Evolutionary conservation across 1,140 invertebrate species (phyloP).

Genomic region (Neodiprion lecontei): DNA sequence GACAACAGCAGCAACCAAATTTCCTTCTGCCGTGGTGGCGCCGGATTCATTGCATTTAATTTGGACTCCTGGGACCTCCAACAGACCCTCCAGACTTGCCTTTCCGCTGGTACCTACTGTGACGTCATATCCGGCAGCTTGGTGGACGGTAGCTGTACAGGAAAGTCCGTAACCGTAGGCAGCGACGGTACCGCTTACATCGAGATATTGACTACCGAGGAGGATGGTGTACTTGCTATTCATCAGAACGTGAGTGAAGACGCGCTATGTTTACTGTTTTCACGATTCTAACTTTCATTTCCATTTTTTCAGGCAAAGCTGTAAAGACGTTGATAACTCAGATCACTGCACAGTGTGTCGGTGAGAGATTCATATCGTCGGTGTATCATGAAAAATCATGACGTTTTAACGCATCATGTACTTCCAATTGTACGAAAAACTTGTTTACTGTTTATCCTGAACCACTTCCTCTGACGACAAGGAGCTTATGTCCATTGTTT

Average conservation of each 20-base stretch:
- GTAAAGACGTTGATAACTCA: no score
- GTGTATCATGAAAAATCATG: no score
- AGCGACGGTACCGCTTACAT: conserved; percentile 63
- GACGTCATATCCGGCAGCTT: conserved; percentile 77
- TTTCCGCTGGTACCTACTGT: conserved; percentile 83
- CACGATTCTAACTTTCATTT: no score
- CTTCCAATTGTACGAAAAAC: no score
- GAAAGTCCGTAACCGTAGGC: conserved; percentile 65
- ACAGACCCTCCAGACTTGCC: conserved; percentile 68
- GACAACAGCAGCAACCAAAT: conserved; percentile 77
- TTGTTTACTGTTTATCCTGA: no score
- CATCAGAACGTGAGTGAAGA: conserved; percentile 52
- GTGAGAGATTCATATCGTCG: no score
- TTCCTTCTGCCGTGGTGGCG: conserved; percentile 75
- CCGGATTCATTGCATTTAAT: conserved; percentile 80
- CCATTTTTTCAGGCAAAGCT: no score
- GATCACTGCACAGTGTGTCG: no score
- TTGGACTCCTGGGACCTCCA: conserved; percentile 65
- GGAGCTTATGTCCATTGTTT: no score
- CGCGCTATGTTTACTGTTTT: no score
- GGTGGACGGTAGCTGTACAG: conserved; percentile 64
- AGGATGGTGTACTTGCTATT: conserved; percentile 72
- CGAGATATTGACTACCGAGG: conserved; percentile 55
- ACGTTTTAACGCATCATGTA: no score
- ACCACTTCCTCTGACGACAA: no score